A percentile compares a stretch with the other conserved stretches of the same genome.
Conservation (phyloP, 1,140 invertebrate species). For the Drosophila lacertosa region DNA sequence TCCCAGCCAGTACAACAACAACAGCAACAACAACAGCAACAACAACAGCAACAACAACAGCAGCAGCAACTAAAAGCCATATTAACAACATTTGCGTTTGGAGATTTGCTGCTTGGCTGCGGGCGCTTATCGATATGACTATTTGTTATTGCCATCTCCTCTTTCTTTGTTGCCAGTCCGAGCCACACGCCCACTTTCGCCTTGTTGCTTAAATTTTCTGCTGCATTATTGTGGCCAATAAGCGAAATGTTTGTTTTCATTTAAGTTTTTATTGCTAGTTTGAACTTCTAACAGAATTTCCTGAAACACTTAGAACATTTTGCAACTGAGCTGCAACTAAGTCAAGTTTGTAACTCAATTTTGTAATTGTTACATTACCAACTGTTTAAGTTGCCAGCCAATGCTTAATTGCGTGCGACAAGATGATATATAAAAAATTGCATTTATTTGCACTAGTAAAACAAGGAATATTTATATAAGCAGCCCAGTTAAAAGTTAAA, state of each 20-base stretch:
- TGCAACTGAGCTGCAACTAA: not conserved
- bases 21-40: constrained; percentile 28
- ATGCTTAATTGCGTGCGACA: no score
- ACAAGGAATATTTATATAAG: no score
- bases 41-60: constrained; percentile 19
- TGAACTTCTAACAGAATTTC: constrained; percentile 4
- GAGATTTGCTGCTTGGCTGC: constrained; percentile 27
- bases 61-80: constrained; percentile 40
- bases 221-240: constrained; percentile 1
- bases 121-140: constrained; percentile 27
- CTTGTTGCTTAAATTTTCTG: not conserved
- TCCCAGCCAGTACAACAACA: constrained; percentile 8
- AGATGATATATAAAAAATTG: no score
- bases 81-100: constrained; percentile 46
- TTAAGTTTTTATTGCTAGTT: not conserved
- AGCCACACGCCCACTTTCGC: not conserved
- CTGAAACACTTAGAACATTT: not conserved
- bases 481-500: no score
- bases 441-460: no score
- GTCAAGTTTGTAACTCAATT: not conserved
- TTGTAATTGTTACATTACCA: no score
- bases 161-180: not conserved
- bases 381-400: no score
- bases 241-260: not conserved
- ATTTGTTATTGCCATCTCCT: constrained; percentile 17